Percentiles rank a stretch among this genome's conserved stretches.
phyloP scores from a whole-genome alignment of 2,888 invertebrate species.

The Drosophila yooni region DNA sequence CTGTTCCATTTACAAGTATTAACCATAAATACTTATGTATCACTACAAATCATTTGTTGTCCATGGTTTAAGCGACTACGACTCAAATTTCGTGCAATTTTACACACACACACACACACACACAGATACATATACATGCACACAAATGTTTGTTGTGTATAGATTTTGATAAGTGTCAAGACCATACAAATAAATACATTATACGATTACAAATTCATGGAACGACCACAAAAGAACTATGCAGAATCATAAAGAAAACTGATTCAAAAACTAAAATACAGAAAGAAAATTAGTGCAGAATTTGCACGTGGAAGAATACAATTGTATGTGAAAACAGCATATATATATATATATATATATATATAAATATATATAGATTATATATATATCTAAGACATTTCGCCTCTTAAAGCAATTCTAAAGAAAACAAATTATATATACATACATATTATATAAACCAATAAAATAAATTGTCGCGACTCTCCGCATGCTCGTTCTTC shows the following conservation, averaged over 20 bases:
- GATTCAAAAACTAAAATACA: constrained; percentile 31
- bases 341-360: constrained; percentile 24
- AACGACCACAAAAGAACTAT: constrained; percentile 31
- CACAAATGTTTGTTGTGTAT: constrained; percentile 21
- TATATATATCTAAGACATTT: constrained; percentile 74
- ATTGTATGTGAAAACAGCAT: constrained; percentile 53
- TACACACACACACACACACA: constrained; percentile 3
- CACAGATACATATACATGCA: constrained; percentile 4
- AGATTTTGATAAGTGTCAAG: constrained; percentile 72
- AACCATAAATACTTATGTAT: constrained; percentile 14
- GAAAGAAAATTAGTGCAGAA: constrained; percentile 23
- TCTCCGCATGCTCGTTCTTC: constrained; percentile 27
- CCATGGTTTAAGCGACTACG: constrained; percentile 45
- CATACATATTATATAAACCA: constrained; percentile 73
- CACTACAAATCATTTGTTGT: constrained; percentile 48
- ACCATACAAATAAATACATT: constrained; percentile 32
- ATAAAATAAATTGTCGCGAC: constrained; percentile 72
- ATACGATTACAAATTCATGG: constrained; percentile 23
- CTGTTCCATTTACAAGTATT: constrained; percentile 43
- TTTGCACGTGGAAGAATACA: constrained; percentile 43
- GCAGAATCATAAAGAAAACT: constrained; percentile 51
- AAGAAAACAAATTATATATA: constrained; percentile 70
- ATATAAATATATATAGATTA: constrained; percentile 52
- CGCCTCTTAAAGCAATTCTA: constrained; percentile 84
- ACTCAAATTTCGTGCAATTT: constrained; percentile 14